Percentiles rank a stretch among this genome's conserved stretches.
phyloP scores from a whole-genome alignment of 2,113 vertebrate species.

The Lophochroa leadbeateri region DNA sequence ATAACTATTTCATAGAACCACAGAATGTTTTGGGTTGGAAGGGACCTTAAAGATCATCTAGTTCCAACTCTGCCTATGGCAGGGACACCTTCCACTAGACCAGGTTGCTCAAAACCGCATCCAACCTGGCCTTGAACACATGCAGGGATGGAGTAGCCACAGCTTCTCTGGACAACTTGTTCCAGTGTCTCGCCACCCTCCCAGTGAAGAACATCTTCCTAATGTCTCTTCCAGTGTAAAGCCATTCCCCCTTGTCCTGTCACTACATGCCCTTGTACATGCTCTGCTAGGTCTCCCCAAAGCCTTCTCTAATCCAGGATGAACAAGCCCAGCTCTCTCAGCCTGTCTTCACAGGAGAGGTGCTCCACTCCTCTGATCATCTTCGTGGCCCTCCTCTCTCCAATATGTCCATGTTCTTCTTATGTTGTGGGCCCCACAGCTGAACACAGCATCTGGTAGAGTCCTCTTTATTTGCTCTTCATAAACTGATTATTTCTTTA shows the following conservation, averaged over 20 bases:
- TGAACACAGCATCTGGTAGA: background rate
- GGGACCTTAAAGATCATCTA: background rate
- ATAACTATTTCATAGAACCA: background rate
- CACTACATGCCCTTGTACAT: background rate
- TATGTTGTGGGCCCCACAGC: background rate
- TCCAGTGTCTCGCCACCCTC: background rate
- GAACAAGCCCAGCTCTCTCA: background rate
- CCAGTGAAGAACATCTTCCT: background rate
- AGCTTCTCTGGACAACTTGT: background rate
- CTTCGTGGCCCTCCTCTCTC: background rate
- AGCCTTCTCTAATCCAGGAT: background rate
- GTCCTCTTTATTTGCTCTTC: background rate
- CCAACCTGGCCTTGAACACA: background rate
- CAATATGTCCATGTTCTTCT: background rate
- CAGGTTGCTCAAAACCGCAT: background rate
- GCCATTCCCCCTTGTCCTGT: background rate
- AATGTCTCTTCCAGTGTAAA: background rate
- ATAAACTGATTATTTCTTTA: background rate
- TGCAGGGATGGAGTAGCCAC: background rate
- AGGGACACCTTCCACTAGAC: background rate
- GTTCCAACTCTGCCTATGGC: background rate
- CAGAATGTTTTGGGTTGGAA: background rate
- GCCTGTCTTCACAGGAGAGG: background rate
- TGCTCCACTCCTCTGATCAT: background rate
- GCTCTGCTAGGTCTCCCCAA: background rate